Base-by-base conservation (phyloP, 2,797 vertebrate species). In the Phataginus tricuspis region DNA sequence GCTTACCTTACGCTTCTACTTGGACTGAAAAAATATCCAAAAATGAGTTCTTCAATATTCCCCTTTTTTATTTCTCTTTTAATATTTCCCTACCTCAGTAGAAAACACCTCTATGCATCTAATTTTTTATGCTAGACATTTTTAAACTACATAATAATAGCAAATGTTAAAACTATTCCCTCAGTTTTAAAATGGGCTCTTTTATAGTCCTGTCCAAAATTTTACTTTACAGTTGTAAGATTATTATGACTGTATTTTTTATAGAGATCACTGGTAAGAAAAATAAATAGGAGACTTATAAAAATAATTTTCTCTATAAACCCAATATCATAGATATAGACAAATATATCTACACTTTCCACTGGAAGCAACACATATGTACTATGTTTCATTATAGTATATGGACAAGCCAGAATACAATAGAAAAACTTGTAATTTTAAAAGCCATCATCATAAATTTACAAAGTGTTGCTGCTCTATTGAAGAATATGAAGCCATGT, bases 11-110 rank as follows among this genome's bases (percentile, higher is more conserved):
- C 4, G 85, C 82, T 29, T 91, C 94, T 53, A 91, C 37, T 86
- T 85, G 66, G 25, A 87, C 34, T 96, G 72, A 91, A 97, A 91
- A 97, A 91, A 94, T 82, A 90, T 68, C 18, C 55, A 91, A 95
- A 89, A 78, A 53, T 57, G 77, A 84, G 23, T 95, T 96, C 29
- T 64, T 91, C 18, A 74, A 57, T 80, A 92, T 86, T 86, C 29
- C 15, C 63, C 19, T 92, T 82, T 77, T 63, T 90, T n/a, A 75
- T 85, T 87, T 77, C n/a, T 75, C 51, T 92, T 92, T 63, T 42
- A 83, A n/a, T 85, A 94, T 66, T 91, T 86, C 18, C 15, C 49
- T 75, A 53, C 79, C n/a, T 90, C 59, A 92, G 71, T 78, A 83
- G 85, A 86, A n/a, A 96, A 37, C 25, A 95, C 34, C 7, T 74